Base-by-base conservation (phyloP, 1,140 invertebrate species). In the Tribolium madens region DNA sequence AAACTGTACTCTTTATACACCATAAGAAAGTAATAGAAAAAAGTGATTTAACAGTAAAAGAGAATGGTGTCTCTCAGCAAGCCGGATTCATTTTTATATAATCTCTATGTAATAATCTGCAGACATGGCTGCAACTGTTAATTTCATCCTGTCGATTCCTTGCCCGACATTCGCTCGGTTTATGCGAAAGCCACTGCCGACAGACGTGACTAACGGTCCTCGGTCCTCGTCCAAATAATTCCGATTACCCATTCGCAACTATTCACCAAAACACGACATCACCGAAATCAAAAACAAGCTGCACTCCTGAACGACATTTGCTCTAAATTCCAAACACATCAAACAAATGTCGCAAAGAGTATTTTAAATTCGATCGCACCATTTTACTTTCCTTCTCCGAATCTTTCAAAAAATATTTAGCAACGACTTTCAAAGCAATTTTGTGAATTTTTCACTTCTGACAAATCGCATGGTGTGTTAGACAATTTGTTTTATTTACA, bases 31-130 rank as follows among this genome's bases (percentile, higher is more conserved):
- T 75, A 75, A 75, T 75, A 75, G 74, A 75, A 75, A 75, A 75
- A 75, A 75, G 74, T 68, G 48, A 75, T 75, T 75, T 75, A 75
- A 75, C 74, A 75, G 74, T 75, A 75, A 75, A 75, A 75, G 74
- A 75, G 74, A 75, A 75, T 75, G 74, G 74, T 68, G 74, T 64
- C 57, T 50, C 47, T 52, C 47, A 5, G 14, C 15, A 52, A 72
- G 70, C 70, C 47, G 47, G 70, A 33, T 50, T 72, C 50, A 72
- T 72, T 72, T 72, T 72, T 72, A 72, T 53, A 72, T 72, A 72
- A 72, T 72, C 70, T 72, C 50, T 53, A 64, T 64, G 57, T 64
- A 64, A 64, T 72, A 72, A 52, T 53, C 50, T 50, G 47, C 26
- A 48, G 47, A 48, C 21, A 26, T 48, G 50, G 50, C 21, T 72